Evolutionary conservation across 2,888 invertebrate genomes (phyloP).

Genomic region (Balanococcus diminutus): DNA sequence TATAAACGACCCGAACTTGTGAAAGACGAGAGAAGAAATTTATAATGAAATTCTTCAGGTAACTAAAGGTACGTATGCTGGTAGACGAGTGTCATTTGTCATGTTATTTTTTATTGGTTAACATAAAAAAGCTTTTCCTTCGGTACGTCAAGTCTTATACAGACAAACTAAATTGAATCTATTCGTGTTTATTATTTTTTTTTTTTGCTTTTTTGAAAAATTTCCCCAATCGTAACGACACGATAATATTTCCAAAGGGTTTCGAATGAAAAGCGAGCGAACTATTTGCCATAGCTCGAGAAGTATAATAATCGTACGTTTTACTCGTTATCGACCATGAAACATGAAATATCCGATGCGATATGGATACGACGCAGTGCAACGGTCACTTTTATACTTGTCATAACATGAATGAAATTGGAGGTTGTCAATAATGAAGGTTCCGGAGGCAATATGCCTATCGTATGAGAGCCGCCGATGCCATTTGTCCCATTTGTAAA

Average conservation of each 20-base stretch:
- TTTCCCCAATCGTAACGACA: background rate
- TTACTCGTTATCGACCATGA: background rate
- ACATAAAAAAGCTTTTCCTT: background rate
- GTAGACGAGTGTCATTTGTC: background rate
- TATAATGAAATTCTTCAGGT: background rate
- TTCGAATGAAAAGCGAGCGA: background rate
- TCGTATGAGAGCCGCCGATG: background rate
- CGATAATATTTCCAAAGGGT: background rate
- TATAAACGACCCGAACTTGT: background rate
- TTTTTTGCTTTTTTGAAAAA: background rate
- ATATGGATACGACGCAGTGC: background rate
- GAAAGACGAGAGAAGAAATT: background rate
- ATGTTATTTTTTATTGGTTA: background rate
- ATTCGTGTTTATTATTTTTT: background rate
- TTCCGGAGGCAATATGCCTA: conserved; percentile 17
- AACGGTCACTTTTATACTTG: background rate
- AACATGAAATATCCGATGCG: background rate
- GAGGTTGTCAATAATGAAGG: conserved; percentile 11
- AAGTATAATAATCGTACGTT: background rate
- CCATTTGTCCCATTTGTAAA: conserved; percentile 20
- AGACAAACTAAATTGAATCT: background rate
- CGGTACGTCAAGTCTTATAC: background rate
- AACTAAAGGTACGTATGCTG: too few relatives aligned
- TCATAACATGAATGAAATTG: background rate
- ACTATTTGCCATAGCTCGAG: background rate